Conservation (phyloP, 2,797 vertebrate genomes). For the Betta splendens region DNA sequence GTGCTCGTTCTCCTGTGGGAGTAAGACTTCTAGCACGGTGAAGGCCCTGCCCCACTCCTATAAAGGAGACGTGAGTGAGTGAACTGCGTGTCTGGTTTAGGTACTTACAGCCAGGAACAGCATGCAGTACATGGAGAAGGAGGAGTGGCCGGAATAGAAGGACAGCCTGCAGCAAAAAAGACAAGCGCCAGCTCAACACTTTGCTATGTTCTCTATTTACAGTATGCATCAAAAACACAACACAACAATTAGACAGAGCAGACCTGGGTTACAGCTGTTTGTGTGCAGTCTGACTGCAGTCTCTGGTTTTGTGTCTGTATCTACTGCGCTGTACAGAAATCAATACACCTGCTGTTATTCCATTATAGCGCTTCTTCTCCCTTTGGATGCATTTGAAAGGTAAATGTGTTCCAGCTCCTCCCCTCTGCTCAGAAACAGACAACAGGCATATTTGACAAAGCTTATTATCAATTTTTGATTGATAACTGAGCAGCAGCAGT, state of each 20-base stretch:
- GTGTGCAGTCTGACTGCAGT: too few species aligned
- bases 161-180: slow-evolving; percentile 84
- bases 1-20: background rate
- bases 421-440: too few species aligned
- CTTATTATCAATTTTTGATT: too few species aligned
- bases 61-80: background rate
- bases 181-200: slow-evolving; percentile 30
- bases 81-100: background rate
- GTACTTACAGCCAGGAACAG: slow-evolving; percentile 96
- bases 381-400: too few species aligned
- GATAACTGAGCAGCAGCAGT: background rate
- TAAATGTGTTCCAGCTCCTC: too few species aligned
- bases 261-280: too few species aligned
- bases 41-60: background rate
- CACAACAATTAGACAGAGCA: background rate
- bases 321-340: too few species aligned
- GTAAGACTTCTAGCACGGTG: background rate
- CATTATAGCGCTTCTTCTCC: too few species aligned
- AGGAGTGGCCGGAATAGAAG: slow-evolving; percentile 98
- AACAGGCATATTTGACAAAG: too few species aligned
- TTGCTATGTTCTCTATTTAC: background rate
- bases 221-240: background rate
- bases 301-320: too few species aligned
- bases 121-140: slow-evolving; percentile 99
- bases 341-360: too few species aligned